Evolutionary conservation across 2,113 vertebrate genomes (phyloP).

Genomic region (Lonchura striata): DNA sequence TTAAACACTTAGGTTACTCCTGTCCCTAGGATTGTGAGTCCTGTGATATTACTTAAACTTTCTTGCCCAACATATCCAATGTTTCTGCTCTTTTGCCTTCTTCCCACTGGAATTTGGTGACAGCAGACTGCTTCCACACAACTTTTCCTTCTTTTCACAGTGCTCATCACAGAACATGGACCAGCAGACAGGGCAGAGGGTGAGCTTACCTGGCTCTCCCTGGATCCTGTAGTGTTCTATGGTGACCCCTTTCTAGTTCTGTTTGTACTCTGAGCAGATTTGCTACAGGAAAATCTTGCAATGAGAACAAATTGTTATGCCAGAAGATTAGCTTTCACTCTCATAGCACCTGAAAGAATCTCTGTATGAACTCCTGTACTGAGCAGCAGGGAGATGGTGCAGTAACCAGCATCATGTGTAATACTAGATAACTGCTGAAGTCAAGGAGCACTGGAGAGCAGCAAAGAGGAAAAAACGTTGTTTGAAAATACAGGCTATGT

Average conservation of each 20-base stretch:
- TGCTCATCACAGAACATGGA: background rate
- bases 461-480: background rate
- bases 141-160: background rate
- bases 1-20: background rate
- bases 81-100: background rate
- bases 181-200: background rate
- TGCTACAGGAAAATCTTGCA: background rate
- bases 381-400: background rate
- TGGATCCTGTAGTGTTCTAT: background rate
- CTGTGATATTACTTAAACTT: background rate
- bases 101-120: background rate
- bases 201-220: background rate
- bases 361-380: background rate
- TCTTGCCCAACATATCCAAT: background rate
- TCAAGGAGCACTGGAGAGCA: constrained; percentile 7
- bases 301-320: background rate
- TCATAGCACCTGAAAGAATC: background rate
- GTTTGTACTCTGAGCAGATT: background rate
- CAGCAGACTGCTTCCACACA: background rate
- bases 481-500: constrained; percentile 42
- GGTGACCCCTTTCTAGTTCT: background rate
- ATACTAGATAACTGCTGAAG: background rate
- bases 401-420: background rate
- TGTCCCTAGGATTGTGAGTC: background rate
- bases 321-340: constrained; percentile 3